Evolutionary conservation across 2,888 invertebrate species (phyloP), one percentile per base, ranked within the genome.

Genomic region (Oligia latruncula): DNA sequence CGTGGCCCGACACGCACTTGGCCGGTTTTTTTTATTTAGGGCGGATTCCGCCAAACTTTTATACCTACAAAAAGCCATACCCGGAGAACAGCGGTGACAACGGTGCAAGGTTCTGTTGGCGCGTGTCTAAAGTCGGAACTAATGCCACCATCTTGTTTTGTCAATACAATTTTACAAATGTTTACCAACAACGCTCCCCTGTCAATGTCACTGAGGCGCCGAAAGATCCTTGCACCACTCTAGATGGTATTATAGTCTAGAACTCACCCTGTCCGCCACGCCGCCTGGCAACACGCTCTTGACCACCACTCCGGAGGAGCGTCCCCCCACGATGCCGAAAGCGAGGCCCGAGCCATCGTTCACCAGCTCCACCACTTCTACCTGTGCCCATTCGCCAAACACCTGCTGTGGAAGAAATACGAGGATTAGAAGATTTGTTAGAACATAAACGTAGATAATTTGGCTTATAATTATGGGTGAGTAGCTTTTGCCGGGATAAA

Each of bases 301-400:
- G 92, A 99, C 98, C 78, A 99, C 98, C 78, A 99, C 99, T 4
- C 99, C 99, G 8, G 99, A 99, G 93, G 98, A 99, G 87, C 99
- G 97, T 20, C 98, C 98, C 60, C 99, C 99, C 90, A 99, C 99
- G 95, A 99, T 99, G 75, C 99, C 99, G 95, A 99, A 99, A 74
- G 99, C 99, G 91, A 99, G 98, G 67, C 99, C 99, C 55, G 98
- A 98, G 81, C 99, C 99, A 97, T 99, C 99, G 95, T 99, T 99
- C 91, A 98, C 98, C 90, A 99, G 97, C 95, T 99, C 99, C 95
- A 99, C 98, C 91, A 99, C 98, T 97, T 99, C 99, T 95, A 99
- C 98, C 97, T 99, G 99, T 85, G 99, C 99, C 99, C 99, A 99
- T 96, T 99, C 99, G 93, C 99, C 99, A 96, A 98, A 99, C 95